Evolutionary conservation across 1,140 invertebrate species (phyloP).

Genomic region (Diachasma alloeum): DNA sequence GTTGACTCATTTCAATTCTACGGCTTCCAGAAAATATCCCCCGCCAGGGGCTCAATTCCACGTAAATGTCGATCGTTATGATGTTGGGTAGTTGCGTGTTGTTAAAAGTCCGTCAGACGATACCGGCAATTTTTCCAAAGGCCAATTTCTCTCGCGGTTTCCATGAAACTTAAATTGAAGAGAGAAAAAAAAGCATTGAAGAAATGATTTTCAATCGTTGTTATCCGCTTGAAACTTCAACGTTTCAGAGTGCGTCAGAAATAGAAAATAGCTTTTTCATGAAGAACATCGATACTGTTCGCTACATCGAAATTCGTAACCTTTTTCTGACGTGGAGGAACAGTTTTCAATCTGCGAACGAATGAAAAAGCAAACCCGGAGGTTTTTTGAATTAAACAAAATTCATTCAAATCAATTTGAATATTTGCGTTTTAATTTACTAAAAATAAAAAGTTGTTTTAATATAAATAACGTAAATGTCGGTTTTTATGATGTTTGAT

Average conservation of each 20-base stretch:
- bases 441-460: no score
- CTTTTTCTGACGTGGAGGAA: no score
- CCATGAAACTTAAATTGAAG: neutral
- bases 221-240: no score
- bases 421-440: no score
- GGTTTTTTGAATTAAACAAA: no score
- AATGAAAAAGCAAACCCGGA: no score
- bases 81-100: conserved; percentile 9
- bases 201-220: no score
- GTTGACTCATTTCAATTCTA: neutral
- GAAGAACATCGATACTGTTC: no score
- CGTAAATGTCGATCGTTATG: conserved; percentile 9
- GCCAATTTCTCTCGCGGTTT: neutral
- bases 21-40: neutral
- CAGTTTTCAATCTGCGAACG: no score
- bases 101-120: neutral
- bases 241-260: neutral
- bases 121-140: neutral
- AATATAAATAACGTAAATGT: no score
- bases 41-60: neutral
- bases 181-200: neutral
- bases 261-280: neutral
- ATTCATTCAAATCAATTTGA: no score
- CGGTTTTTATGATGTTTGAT: neutral
- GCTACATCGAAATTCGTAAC: no score